phyloP scores from a whole-genome alignment of 2,113 vertebrate species.

The Halichoerus grypus region DNA sequence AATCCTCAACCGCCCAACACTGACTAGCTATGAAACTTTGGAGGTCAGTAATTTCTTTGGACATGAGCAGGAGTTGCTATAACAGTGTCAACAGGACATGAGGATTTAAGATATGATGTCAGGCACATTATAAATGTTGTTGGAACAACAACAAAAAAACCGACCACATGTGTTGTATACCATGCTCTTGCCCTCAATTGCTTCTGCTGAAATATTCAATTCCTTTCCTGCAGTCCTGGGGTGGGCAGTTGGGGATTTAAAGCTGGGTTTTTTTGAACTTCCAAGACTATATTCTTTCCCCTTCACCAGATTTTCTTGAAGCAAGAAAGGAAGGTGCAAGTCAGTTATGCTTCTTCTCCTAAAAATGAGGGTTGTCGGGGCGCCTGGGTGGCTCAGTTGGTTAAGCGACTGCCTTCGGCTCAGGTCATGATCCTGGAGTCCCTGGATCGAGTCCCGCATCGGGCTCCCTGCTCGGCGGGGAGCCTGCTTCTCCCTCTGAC shows the following conservation, averaged over 20 bases:
- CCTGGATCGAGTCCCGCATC: too few species aligned
- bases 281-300: not conserved
- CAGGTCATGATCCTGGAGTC: too few species aligned
- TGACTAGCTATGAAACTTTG: not conserved
- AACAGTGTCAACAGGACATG: not conserved
- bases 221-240: not conserved
- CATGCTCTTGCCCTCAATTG: accelerated
- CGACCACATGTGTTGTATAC: accelerated
- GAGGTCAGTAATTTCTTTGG: not conserved
- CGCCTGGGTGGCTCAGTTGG: too few species aligned
- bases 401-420: too few species aligned
- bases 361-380: not conserved
- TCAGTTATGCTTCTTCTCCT: not conserved
- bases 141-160: not conserved
- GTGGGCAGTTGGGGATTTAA: not conserved
- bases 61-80: not conserved
- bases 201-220: not conserved
- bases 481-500: too few species aligned
- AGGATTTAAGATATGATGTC: not conserved
- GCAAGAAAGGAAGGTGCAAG: not conserved
- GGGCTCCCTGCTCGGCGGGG: too few species aligned
- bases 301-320: not conserved
- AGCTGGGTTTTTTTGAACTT: not conserved
- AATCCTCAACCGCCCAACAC: not conserved
- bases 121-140: not conserved